These are phyloP conservation scores for Anagrus nilaparvatae DNA, from an alignment of 1,140 invertebrate species.

Conservation along the genomic window DNA sequence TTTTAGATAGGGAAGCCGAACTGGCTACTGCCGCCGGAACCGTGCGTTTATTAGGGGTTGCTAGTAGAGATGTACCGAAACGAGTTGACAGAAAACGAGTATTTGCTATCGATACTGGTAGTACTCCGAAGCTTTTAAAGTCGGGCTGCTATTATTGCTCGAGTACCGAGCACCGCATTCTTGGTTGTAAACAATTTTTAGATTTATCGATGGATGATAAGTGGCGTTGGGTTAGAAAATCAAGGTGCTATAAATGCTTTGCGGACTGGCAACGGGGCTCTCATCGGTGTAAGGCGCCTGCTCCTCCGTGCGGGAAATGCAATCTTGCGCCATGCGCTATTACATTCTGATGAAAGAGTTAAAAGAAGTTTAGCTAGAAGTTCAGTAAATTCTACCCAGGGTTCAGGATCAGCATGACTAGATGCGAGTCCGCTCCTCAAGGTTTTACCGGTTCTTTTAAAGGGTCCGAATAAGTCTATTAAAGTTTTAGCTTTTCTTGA, in stretches of 20 bases:
- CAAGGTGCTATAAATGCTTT: no score
- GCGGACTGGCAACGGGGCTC: no score
- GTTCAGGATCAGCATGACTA: background rate
- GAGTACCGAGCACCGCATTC: no score
- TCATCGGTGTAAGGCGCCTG: no score
- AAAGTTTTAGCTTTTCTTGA: slow-evolving; percentile 16
- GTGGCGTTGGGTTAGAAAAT: no score
- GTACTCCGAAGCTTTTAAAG: no score
- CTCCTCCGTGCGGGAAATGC: background rate
- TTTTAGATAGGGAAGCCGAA: slow-evolving; percentile 2
- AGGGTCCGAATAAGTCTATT: background rate
- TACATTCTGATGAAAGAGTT: background rate
- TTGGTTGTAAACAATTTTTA: no score
- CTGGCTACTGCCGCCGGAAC: background rate
- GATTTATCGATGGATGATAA: no score
- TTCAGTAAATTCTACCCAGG: background rate
- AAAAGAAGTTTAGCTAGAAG: background rate
- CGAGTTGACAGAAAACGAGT: background rate
- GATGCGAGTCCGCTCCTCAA: slow-evolving; percentile 7
- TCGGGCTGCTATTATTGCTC: no score
- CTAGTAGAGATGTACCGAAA: background rate
- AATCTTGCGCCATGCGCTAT: background rate
- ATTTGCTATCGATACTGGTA: no score
- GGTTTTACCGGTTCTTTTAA: slow-evolving; percentile 11
- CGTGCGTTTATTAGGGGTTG: background rate